Percentiles rank a stretch among this genome's conserved stretches.
These are phyloP conservation scores for Chunga burmeisteri DNA, from an alignment of 2,113 vertebrate species.

Conservation along the genomic window DNA sequence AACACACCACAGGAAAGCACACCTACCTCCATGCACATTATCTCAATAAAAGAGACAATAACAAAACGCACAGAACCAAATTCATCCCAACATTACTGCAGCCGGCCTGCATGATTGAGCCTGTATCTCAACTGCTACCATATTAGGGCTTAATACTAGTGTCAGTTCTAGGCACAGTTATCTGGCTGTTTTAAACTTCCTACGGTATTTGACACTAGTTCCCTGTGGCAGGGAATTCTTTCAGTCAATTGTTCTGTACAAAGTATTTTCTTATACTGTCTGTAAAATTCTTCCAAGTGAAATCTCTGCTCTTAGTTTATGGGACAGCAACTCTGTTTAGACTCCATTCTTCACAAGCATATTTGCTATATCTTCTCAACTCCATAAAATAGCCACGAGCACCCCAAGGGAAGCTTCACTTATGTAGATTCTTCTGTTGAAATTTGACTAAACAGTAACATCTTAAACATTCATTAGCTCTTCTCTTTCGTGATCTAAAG, in stretches of 20 bases:
- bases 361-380: not conserved
- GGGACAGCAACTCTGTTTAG: not conserved
- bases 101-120: fast-evolving
- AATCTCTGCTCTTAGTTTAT: not conserved
- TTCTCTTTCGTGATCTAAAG: not conserved
- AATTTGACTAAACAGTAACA: not conserved
- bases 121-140: not conserved
- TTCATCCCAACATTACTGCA: not conserved
- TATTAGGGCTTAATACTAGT: not conserved
- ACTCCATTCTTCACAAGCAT: fast-evolving
- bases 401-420: not conserved
- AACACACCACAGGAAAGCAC: not conserved
- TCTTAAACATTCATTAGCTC: not conserved
- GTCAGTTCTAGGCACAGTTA: not conserved
- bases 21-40: not conserved
- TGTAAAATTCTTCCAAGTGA: not conserved
- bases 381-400: not conserved
- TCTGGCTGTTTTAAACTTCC: not conserved
- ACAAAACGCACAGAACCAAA: not conserved
- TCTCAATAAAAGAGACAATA: not conserved
- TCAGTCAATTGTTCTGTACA: not conserved
- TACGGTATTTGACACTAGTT: not conserved
- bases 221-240: not conserved
- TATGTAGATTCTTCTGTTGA: not conserved
- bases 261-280: not conserved